Evolutionary conservation across 1,140 invertebrate genomes (phyloP).

Genomic region (Antheraea pernyi): DNA sequence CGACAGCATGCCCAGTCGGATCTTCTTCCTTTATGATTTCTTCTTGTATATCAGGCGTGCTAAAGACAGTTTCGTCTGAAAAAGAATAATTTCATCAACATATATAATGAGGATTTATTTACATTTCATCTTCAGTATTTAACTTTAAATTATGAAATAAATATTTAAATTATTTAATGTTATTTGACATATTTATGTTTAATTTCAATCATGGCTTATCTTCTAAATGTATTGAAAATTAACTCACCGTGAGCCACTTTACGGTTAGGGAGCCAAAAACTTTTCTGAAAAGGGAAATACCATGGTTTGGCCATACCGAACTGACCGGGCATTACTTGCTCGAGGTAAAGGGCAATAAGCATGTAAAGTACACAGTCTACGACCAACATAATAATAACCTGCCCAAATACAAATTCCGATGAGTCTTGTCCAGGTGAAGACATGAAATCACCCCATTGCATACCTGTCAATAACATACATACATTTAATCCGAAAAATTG

Average conservation of each 20-base stretch:
- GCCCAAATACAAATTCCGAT: slow-evolving; percentile 81
- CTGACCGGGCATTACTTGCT: slow-evolving; percentile 86
- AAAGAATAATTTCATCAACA: not conserved
- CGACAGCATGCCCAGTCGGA: slow-evolving; percentile 38
- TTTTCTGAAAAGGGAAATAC: slow-evolving; percentile 85
- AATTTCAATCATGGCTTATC: too few species aligned
- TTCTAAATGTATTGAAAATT: too few species aligned
- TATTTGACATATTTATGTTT: too few species aligned
- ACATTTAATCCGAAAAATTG: not conserved
- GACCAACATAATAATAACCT: slow-evolving; percentile 83
- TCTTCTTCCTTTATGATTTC: slow-evolving; percentile 54
- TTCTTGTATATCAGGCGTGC: slow-evolving; percentile 17
- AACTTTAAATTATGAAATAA: too few species aligned
- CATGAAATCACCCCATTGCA: slow-evolving; percentile 88
- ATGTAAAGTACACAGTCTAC: slow-evolving; percentile 83
- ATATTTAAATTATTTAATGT: too few species aligned
- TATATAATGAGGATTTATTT: too few species aligned
- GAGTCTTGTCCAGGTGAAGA: slow-evolving; percentile 83
- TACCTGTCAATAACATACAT: slow-evolving; percentile 65
- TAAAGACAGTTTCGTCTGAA: slow-evolving; percentile 4
- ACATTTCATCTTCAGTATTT: too few species aligned
- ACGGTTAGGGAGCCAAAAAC: slow-evolving; percentile 65
- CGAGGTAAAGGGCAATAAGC: slow-evolving; percentile 85
- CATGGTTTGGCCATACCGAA: slow-evolving; percentile 85
- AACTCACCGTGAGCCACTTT: not conserved